Percentiles rank a stretch among this genome's conserved stretches.
phyloP scores from a whole-genome alignment of 2,888 invertebrate species.

The Polyommatus icarus region DNA sequence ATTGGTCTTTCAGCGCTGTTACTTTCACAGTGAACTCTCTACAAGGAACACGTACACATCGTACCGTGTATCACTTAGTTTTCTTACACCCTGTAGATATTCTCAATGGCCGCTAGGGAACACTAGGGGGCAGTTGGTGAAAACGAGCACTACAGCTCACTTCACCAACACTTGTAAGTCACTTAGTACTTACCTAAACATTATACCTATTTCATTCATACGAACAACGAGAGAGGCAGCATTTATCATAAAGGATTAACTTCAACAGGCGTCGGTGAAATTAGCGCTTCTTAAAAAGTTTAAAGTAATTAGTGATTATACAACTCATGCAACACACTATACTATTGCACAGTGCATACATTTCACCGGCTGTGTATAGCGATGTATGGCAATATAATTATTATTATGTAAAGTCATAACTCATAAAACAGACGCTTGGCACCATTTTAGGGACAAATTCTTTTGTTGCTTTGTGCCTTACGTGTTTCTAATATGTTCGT shows the following conservation, averaged over 20 bases:
- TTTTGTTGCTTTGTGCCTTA: background rate
- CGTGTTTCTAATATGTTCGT: background rate
- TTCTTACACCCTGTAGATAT: no score
- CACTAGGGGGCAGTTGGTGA: no score
- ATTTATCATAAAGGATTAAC: background rate
- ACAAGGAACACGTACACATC: no score
- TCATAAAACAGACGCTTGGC: background rate
- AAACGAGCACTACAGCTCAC: no score
- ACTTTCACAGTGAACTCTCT: no score
- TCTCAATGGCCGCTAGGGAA: no score
- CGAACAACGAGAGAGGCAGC: no score
- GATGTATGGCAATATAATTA: background rate
- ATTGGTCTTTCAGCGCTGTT: no score
- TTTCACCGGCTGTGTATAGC: background rate
- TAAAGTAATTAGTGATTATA: background rate
- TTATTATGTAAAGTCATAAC: background rate
- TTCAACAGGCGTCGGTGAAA: background rate
- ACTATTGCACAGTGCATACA: constrained; percentile 7
- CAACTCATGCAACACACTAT: constrained; percentile 5
- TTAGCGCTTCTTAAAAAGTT: background rate
- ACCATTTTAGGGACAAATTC: background rate
- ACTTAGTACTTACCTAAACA: no score
- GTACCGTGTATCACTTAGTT: no score
- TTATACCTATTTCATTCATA: no score
- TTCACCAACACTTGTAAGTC: no score